phyloP scores from a whole-genome alignment of 2,113 vertebrate genomes.

The Meleagris gallopavo region DNA sequence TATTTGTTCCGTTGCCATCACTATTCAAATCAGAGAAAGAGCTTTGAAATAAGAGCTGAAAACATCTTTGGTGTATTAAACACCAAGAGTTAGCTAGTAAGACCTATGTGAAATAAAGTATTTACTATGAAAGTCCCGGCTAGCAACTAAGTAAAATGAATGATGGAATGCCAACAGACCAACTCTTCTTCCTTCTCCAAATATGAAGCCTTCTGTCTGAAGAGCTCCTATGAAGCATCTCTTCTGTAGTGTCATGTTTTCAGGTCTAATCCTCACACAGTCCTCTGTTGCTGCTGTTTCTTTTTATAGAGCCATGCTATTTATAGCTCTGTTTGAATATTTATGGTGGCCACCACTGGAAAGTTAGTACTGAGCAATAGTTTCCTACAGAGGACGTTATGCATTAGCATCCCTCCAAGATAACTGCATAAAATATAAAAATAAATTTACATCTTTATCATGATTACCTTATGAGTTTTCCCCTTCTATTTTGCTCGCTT shows the following conservation, averaged over 20 bases:
- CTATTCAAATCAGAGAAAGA: neutral
- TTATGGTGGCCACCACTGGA: neutral
- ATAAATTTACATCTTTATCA: neutral
- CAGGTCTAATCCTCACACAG: conserved; percentile 8
- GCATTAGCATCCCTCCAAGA: neutral
- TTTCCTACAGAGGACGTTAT: neutral
- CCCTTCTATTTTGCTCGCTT: neutral
- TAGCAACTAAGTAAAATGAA: neutral
- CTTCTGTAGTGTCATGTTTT: neutral
- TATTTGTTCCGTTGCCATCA: neutral
- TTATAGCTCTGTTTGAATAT: neutral
- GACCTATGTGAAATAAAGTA: conserved; percentile 39
- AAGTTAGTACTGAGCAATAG: neutral
- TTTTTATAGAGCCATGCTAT: neutral
- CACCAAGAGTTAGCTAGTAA: neutral
- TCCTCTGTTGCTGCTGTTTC: neutral
- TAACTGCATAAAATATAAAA: neutral
- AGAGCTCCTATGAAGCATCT: neutral
- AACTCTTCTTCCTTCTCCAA: neutral
- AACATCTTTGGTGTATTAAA: neutral
- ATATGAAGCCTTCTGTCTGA: neutral
- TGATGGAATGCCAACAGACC: neutral
- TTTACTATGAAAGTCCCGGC: conserved; percentile 16
- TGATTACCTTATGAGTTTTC: neutral
- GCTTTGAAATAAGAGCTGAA: neutral